These are phyloP conservation scores for Origma solitaria DNA, from an alignment of 2,113 vertebrate species.

Conservation along the genomic window DNA sequence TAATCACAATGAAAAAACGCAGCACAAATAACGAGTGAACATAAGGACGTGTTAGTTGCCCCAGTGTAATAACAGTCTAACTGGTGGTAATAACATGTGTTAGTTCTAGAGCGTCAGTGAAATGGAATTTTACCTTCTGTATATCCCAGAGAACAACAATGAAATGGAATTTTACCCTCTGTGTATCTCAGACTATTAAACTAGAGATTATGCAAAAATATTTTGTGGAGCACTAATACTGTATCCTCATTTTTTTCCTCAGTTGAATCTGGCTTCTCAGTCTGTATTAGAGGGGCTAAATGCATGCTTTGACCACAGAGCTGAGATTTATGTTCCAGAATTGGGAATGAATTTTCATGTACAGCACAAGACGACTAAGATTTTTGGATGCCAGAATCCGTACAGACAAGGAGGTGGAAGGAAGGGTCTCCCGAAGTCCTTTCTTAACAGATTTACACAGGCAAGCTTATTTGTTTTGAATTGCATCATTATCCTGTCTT, in stretches of 20 bases:
- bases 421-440: slow-evolving; percentile 93
- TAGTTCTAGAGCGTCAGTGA: not conserved
- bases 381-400: slow-evolving; percentile 97
- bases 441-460: slow-evolving; percentile 98
- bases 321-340: slow-evolving; percentile 93
- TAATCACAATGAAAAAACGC: not conserved
- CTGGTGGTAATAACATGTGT: not conserved
- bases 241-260: not conserved
- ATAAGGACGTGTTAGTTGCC: not conserved
- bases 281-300: slow-evolving; percentile 96
- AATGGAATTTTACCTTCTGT: not conserved
- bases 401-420: slow-evolving; percentile 95
- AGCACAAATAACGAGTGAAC: not conserved
- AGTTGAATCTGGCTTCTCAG: slow-evolving; percentile 95
- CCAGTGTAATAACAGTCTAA: not conserved
- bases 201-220: not conserved
- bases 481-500: not conserved
- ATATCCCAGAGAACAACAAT: not conserved
- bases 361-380: slow-evolving; percentile 90
- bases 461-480: slow-evolving; percentile 62
- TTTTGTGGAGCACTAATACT: not conserved
- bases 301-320: slow-evolving; percentile 95
- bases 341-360: slow-evolving; percentile 91
- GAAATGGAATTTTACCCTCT: not conserved
- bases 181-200: not conserved